Base-by-base conservation (phyloP, 1,140 invertebrate species). In the Panagrolaimus sp. region DNA sequence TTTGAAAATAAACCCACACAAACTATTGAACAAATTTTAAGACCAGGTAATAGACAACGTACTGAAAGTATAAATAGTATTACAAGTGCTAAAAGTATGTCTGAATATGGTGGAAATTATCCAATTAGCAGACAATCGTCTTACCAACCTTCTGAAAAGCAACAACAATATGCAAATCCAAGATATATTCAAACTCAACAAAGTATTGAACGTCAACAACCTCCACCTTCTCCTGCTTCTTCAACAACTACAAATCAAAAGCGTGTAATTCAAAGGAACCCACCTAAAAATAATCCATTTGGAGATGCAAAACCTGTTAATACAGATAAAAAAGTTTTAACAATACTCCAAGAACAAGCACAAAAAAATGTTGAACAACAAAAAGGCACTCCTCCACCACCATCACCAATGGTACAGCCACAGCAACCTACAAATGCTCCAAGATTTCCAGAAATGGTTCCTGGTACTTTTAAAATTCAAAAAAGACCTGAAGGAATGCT, bases 261-360 rank as follows among this genome's bases (percentile, higher is more conserved):
- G n/a, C 31, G 47, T 5, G 51, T 42, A 1, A 3, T 20, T 23
- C 31, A 2, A 38, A 38, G 31, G 7, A 38, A 38, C 7, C 31
- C 31, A 4, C 31, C 31, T 38, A 23, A 57, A 23, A 16, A 47
- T 9, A 68, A 68, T 68, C 66, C 66, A 23, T 68, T 68, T 46
- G 66, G 66, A 43, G 66, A 68, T 47, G 66, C 66, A 16, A 68
- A 68, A 23, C 66, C 66, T n/a, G 66, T 68, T 16, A 61, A 68
- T 16, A 68, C 66, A 2, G 31, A 63, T 38, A 43, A 57, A 13
- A 45, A 47, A 20, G 23, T 63, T 8, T 27, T 68, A 42, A n/a
- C n/a, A n/a, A n/a, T n/a, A n/a, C n/a, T n/a, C n/a, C n/a, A n/a
- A n/a, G n/a, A n/a, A n/a, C n/a, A n/a, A n/a, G n/a, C n/a, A n/a